Conservation (phyloP, 2,888 invertebrate genomes). For the Lepetodrilus schrolli region DNA sequence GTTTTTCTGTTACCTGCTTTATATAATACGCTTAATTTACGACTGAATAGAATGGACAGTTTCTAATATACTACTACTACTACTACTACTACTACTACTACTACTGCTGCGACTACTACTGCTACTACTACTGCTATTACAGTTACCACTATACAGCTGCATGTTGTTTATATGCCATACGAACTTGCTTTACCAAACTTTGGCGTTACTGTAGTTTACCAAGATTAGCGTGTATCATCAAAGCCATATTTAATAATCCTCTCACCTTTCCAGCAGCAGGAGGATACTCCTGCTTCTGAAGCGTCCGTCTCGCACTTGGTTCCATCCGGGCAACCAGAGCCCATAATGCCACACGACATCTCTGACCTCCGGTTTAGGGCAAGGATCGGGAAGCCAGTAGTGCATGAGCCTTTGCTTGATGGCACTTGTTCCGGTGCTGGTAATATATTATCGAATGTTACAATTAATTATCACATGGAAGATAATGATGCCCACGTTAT, state of each 20-base stretch:
- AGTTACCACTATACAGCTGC: too few relatives aligned
- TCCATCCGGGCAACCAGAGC: background rate
- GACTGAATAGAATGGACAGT: too few relatives aligned
- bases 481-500: too few relatives aligned
- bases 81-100: too few relatives aligned
- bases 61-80: too few relatives aligned
- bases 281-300: background rate
- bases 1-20: too few relatives aligned
- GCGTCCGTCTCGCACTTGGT: background rate
- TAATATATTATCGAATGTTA: background rate
- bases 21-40: too few relatives aligned
- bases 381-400: background rate
- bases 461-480: background rate
- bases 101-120: too few relatives aligned
- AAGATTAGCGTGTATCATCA: background rate
- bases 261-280: background rate
- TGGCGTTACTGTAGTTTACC: background rate
- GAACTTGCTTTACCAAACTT: background rate
- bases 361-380: background rate
- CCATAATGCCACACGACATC: background rate
- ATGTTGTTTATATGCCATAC: too few relatives aligned
- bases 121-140: too few relatives aligned
- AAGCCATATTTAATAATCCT: background rate
- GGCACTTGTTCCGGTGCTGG: background rate
- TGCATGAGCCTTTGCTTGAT: background rate